Base-by-base conservation (phyloP, 2,888 invertebrate genomes). In the Rapana venosa region DNA sequence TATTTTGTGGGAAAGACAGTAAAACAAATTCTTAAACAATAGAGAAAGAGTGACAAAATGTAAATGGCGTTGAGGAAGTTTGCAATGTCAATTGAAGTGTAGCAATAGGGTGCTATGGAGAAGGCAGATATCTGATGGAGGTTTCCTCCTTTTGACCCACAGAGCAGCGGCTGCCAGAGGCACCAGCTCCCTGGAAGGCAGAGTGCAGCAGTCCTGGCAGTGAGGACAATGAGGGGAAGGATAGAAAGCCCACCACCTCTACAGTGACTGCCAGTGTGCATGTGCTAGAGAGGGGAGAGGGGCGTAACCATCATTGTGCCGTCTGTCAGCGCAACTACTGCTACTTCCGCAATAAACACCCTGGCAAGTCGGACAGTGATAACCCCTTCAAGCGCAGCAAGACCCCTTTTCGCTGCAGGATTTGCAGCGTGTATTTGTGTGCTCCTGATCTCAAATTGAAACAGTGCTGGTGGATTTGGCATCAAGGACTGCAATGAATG, bases 391-490 rank as follows among this genome's bases (percentile, higher is more conserved):
- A 87, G 70, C 74, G 87, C 74, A 77, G 74, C 87, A 87, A 87
- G 56, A 87, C 87, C 30, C 22, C 87, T 20, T 87, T 66, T 87
- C 74, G 87, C 15, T 87, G 87, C 87, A 74, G 47, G 36, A 47
- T 77, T 30, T 87, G 87, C 56, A 87, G 87, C 26, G 77, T 87
- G 5, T 87, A 87, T 35, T 56, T 87, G 77, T 87, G 87, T 87
- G 36, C 74, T 6, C 87, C 74, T 35, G 86, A 86, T 47, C 81
- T 83, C 17, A 66, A 74, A 22, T 22, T 56, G n/a, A 74, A 66
- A 22, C 87, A 36, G 74, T 87, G 87, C 87, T 87, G 87, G 87
- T 77, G 77, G 87, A 87, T 66, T 32, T 87, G 87, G 87, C 87
- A 87, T 47, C 70, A 87, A 87, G 74, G 84, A 83, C 22, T 83